Conservation (phyloP, 2,113 vertebrate genomes). For the Callopanchax toddi region DNA sequence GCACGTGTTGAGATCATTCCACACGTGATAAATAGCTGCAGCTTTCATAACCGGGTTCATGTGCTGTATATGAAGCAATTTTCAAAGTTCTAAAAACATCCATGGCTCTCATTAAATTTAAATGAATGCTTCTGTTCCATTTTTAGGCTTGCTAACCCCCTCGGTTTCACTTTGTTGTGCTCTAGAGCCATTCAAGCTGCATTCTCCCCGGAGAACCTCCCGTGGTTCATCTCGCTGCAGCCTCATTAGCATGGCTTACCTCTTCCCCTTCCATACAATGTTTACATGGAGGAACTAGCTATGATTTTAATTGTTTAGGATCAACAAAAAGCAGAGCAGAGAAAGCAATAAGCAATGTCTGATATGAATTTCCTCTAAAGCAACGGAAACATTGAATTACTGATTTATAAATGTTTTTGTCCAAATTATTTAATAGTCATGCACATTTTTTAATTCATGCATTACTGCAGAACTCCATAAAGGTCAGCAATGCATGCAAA, state of each 20-base stretch:
- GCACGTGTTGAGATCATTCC: conserved; percentile 40
- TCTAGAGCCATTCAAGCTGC: conserved; percentile 58
- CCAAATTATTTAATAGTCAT: too few relatives aligned
- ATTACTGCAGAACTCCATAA: neutral
- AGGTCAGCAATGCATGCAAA: neutral
- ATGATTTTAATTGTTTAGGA: neutral
- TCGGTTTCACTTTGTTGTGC: conserved; percentile 38
- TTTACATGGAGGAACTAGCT: neutral
- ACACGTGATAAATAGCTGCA: conserved; percentile 29
- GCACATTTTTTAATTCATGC: neutral
- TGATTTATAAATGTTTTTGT: too few relatives aligned
- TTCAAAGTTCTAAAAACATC: conserved; percentile 53
- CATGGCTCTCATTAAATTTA: conserved; percentile 65
- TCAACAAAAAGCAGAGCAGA: neutral
- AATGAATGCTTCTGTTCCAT: conserved; percentile 53
- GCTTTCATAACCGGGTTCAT: conserved; percentile 43
- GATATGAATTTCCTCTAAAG: too few relatives aligned
- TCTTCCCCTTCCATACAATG: neutral
- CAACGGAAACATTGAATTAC: too few relatives aligned
- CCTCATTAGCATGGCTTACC: conserved; percentile 60
- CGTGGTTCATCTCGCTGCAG: conserved; percentile 44
- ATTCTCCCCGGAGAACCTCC: conserved; percentile 53
- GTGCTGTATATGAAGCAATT: conserved; percentile 44
- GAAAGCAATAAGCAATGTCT: neutral
- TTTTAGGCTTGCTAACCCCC: conserved; percentile 40